These are phyloP conservation scores for Artemia franciscana DNA, from an alignment of 1,140 invertebrate genomes.

Conservation along the genomic window DNA sequence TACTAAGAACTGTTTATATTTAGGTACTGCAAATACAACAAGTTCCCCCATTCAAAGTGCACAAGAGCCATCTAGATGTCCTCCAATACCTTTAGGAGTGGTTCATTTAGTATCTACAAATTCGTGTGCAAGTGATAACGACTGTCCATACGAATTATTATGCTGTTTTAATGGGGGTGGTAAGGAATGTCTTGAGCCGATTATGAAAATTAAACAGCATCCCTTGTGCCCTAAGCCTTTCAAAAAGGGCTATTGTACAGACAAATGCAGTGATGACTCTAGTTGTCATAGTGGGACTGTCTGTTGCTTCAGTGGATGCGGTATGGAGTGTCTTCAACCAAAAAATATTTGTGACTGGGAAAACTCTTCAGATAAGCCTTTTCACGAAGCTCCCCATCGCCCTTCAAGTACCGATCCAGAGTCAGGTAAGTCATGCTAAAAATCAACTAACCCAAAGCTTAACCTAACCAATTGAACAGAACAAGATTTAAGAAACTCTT, in stretches of 20 bases:
- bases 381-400: too few relatives aligned
- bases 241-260: neutral
- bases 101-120: neutral
- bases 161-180: neutral
- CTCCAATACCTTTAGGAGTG: neutral
- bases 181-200: neutral
- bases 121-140: neutral
- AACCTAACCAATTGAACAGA: too few relatives aligned
- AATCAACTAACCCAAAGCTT: too few relatives aligned
- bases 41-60: neutral
- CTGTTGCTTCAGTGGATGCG: neutral
- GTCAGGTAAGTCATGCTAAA: too few relatives aligned
- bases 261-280: neutral
- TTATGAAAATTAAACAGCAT: neutral
- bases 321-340: neutral
- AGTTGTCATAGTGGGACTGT: neutral
- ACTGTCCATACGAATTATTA: neutral
- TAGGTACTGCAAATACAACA: neutral
- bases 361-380: too few relatives aligned
- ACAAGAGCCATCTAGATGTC: neutral
- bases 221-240: neutral
- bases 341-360: too few relatives aligned
- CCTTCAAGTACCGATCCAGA: too few relatives aligned
- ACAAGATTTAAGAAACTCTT: too few relatives aligned
- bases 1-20: neutral